Base-by-base conservation (phyloP, 2,888 invertebrate genomes). In the Microctonus brassicae region DNA sequence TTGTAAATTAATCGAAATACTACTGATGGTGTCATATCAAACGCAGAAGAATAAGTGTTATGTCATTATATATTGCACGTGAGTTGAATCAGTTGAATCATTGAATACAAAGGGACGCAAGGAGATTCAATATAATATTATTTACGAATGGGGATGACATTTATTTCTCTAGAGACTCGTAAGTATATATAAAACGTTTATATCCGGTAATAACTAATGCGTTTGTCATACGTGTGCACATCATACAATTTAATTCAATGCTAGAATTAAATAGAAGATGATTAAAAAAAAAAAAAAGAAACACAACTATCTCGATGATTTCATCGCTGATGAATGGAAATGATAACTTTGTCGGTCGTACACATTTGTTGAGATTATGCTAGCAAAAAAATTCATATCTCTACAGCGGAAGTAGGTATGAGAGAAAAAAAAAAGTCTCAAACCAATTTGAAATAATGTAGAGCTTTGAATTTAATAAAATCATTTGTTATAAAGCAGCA, bases 1-100 rank as follows among this genome's bases (percentile, higher is more conserved):
- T 65, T 47, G 20, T 13, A n/a, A 65, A 58, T 57, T 58, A 33
- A 58, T 58, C 58, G 29, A 9, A 58, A 29, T 34, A n/a, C 34
- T 34, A n/a, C n/a, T n/a, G n/a, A n/a, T n/a, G n/a, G 57, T 29
- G 26, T 57, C 57, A 34, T 33, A 34, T 17, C 58, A 33, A 17
- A 34, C 17, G 34, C 58, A 58, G 11, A 58, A n/a, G 58, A 13
- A 9, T 20, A 29, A 7, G n/a, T 34, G 33, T 24, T 7, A 26
- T 55, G 55, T 24, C 26, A 13, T 42, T 42, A 3, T 55, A 26
- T 17, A 5, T 6, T 26, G 55, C 26, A 55, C 26, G 55, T 55
- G 55, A 55, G 22, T 24, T 24, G 4, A 26, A 24, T 24, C 13
- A 24, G 55, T 55, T 33, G 29, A 34, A n/a, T n/a, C n/a, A n/a